These are phyloP conservation scores for Percopsis omiscomaycus DNA, from an alignment of 2,797 vertebrate species.

Conservation along the genomic window DNA sequence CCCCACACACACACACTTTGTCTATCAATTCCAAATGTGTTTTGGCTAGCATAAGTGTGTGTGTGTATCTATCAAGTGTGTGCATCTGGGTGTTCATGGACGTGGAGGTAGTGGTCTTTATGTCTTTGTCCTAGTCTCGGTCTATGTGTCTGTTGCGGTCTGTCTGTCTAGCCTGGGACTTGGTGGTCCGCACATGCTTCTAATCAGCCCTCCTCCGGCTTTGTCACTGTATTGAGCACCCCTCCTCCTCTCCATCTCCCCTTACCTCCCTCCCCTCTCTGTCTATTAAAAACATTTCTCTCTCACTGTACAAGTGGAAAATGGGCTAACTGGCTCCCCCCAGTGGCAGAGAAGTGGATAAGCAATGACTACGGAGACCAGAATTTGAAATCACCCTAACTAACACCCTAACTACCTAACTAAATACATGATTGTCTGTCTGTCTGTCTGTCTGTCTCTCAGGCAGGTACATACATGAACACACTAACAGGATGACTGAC, in stretches of 20 bases:
- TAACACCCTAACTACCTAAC: no score
- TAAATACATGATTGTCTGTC: conserved; percentile 59
- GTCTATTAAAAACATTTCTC: conserved; percentile 2
- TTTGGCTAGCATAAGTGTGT: conserved; percentile 11
- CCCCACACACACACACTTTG: no score
- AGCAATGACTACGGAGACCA: neutral
- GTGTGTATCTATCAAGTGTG: neutral
- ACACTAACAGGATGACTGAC: neutral
- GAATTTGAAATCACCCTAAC: no score
- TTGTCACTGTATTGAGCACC: conserved; percentile 41
- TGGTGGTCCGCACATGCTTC: conserved; percentile 63
- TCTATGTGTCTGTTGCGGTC: conserved; percentile 48
- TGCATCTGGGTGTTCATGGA: conserved; percentile 2
- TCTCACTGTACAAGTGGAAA: conserved; percentile 21
- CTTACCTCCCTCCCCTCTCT: neutral
- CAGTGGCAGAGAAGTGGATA: conserved; percentile 35
- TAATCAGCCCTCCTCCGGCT: conserved; percentile 55
- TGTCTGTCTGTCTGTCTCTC: no score
- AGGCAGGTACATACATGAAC: conserved; percentile 1
- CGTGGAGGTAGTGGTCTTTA: conserved; percentile 27
- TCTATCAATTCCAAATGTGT: conserved; percentile 48
- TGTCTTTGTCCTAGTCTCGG: conserved; percentile 42
- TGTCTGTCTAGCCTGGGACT: conserved; percentile 53
- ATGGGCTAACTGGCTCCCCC: conserved; percentile 46
- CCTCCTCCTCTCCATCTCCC: conserved; percentile 22